Conservation (phyloP, 2,113 vertebrate species). For the Meriones unguiculatus region DNA sequence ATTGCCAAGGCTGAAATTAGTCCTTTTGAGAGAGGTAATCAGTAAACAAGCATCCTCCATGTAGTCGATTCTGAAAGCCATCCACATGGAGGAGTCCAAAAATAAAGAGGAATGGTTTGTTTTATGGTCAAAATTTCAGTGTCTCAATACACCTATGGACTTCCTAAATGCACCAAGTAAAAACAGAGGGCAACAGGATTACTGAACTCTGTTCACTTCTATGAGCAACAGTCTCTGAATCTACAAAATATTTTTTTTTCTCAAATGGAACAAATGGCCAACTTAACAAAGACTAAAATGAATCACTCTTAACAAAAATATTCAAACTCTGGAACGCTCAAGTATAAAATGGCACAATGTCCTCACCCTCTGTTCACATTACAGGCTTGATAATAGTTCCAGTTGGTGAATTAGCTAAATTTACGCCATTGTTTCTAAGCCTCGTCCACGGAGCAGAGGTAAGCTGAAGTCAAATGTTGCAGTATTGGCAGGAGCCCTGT, state of each 20-base stretch:
- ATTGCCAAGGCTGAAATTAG: conserved; percentile 55
- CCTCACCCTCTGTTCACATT: not conserved
- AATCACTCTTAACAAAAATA: not conserved
- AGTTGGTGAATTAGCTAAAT: not conserved
- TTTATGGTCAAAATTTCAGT: conserved; percentile 26
- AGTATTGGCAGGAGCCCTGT: not conserved
- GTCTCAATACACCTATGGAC: not conserved
- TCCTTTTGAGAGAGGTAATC: conserved; percentile 49
- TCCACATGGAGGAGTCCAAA: not conserved
- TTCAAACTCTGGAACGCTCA: not conserved
- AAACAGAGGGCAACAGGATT: not conserved
- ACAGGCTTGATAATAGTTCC: not conserved
- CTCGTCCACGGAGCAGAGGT: not conserved
- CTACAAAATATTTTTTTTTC: not conserved
- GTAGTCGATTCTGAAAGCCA: conserved; percentile 42
- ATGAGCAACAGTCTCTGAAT: not conserved
- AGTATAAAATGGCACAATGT: not conserved
- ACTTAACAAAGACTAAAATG: not conserved
- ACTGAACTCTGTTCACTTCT: not conserved
- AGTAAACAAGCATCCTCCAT: conserved; percentile 42
- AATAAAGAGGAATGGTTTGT: not conserved
- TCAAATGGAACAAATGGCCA: not conserved
- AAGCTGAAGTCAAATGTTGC: not conserved
- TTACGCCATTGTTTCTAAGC: not conserved
- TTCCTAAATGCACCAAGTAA: not conserved